Evolutionary conservation across 2,113 vertebrate genomes (phyloP).

Genomic region (Notarius quadriscutis): DNA sequence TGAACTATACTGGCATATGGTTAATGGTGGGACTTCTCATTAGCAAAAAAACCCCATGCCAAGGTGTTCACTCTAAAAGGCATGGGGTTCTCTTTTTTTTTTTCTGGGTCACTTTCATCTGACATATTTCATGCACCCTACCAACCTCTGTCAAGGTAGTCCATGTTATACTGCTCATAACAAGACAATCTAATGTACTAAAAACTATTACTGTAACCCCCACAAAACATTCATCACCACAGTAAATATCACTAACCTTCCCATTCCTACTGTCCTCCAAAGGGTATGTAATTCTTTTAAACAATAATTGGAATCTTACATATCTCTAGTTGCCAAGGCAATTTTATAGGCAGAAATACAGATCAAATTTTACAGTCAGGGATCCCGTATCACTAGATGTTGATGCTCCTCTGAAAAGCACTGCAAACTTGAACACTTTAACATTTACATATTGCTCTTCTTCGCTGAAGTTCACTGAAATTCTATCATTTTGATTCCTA

Average conservation of each 20-base stretch:
- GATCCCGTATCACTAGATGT: neutral
- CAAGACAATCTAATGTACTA: too few relatives aligned
- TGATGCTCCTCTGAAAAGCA: neutral
- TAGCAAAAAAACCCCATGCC: slow-evolving; percentile 32
- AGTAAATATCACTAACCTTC: too few relatives aligned
- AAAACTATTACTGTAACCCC: too few relatives aligned
- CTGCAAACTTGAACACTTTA: neutral
- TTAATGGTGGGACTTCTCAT: too few relatives aligned
- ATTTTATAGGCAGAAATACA: neutral
- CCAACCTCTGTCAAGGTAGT: neutral
- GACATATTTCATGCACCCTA: neutral
- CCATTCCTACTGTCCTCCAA: too few relatives aligned
- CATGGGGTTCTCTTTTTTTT: slow-evolving; percentile 24
- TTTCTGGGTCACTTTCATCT: slow-evolving; percentile 32
- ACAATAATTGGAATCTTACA: too few relatives aligned
- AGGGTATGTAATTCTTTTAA: too few relatives aligned
- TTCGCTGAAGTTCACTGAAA: neutral
- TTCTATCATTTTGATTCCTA: neutral
- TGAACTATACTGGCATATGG: too few relatives aligned
- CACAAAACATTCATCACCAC: too few relatives aligned
- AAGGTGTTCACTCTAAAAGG: slow-evolving; percentile 17
- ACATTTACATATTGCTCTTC: neutral
- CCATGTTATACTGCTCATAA: too few relatives aligned
- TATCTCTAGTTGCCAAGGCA: neutral
- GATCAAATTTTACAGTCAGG: neutral